These are phyloP conservation scores for Ephestia elutella DNA, from an alignment of 1,140 invertebrate species.

Conservation along the genomic window DNA sequence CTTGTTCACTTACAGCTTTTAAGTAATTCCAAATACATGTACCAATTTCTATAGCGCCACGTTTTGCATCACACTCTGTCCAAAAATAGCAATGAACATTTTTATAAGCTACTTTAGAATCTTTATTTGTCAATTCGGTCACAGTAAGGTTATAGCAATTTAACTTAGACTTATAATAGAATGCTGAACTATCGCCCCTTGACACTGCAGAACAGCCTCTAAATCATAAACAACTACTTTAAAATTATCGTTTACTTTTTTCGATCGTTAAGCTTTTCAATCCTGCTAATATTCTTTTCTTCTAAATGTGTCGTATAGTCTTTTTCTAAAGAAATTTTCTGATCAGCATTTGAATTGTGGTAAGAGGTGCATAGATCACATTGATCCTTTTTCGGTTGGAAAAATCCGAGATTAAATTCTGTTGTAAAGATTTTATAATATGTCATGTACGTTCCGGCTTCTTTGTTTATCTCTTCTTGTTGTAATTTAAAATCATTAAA, in stretches of 20 bases:
- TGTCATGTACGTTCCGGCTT: conserved; percentile 28
- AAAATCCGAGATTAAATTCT: conserved; percentile 51
- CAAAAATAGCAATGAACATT: conserved; percentile 57
- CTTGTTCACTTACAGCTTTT: too few species aligned
- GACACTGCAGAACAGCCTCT: conserved; percentile 46
- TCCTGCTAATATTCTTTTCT: too few species aligned
- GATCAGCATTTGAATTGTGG: conserved; percentile 27
- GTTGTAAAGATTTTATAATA: conserved; percentile 42
- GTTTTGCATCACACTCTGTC: conserved; percentile 54
- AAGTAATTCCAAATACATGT: conserved; percentile 44
- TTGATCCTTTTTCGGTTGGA: conserved; percentile 54
- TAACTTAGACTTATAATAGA: conserved; percentile 63
- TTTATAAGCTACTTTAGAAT: conserved; percentile 36
- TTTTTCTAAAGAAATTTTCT: too few species aligned
- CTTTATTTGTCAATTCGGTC: conserved; percentile 18
- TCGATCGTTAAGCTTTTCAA: too few species aligned
- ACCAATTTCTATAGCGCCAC: conserved; percentile 63
- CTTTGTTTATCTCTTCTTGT: conserved; percentile 24
- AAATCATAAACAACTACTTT: conserved; percentile 30
- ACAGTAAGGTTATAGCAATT: conserved; percentile 65
- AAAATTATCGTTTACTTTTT: too few species aligned
- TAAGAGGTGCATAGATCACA: conserved; percentile 49
- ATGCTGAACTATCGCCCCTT: conserved; percentile 37
- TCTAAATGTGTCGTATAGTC: too few species aligned
- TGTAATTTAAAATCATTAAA: conserved; percentile 33